These are phyloP conservation scores for Malurus melanocephalus DNA, from an alignment of 2,113 vertebrate genomes.

Conservation along the genomic window DNA sequence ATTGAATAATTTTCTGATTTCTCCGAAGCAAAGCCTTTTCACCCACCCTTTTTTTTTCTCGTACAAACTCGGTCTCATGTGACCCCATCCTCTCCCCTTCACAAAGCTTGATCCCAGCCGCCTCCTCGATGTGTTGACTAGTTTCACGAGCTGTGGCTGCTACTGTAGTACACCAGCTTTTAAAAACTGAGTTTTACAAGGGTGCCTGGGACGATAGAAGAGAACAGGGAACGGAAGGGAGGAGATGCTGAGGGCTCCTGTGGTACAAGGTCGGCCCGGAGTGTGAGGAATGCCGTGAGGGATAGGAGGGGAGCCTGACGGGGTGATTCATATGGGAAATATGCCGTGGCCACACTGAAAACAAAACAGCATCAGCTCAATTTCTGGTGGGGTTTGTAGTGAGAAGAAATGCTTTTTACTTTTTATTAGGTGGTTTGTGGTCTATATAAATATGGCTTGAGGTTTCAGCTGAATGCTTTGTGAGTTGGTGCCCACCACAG, in stretches of 20 bases:
- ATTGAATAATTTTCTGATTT: not conserved
- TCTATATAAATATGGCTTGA: not conserved
- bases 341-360: not conserved
- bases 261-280: not conserved
- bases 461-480: not conserved
- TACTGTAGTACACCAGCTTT: not conserved
- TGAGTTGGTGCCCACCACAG: not conserved
- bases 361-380: not conserved
- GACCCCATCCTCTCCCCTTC: not conserved
- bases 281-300: not conserved
- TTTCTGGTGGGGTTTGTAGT: not conserved
- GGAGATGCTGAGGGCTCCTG: not conserved
- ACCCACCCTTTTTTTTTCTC: not conserved
- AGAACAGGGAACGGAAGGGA: not conserved
- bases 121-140: not conserved
- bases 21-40: not conserved
- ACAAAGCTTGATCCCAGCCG: not conserved
- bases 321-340: conserved; percentile 19
- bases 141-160: not conserved
- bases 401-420: not conserved
- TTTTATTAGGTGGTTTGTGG: conserved; percentile 1
- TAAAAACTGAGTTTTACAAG: not conserved
- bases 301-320: not conserved
- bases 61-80: not conserved
- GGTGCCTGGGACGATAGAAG: not conserved